phyloP scores from a whole-genome alignment of 2,113 vertebrate genomes.

The Chauna torquata region DNA sequence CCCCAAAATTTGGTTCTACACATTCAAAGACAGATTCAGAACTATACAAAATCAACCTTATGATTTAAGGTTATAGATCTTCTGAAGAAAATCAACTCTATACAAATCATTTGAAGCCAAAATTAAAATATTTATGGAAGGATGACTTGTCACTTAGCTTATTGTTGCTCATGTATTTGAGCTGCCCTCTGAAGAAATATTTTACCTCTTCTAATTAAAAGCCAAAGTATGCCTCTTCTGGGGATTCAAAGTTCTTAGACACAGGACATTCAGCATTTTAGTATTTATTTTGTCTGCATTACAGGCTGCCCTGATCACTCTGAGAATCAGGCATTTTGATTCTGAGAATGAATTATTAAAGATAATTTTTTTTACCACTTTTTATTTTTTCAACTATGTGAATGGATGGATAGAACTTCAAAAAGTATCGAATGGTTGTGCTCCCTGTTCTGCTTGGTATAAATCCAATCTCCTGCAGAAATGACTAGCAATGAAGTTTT shows the following conservation, averaged over 20 bases:
- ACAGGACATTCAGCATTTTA: not conserved
- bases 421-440: not conserved
- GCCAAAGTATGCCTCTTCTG: not conserved
- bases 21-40: not conserved
- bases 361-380: not conserved
- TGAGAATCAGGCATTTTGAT: not conserved
- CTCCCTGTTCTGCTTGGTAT: not conserved
- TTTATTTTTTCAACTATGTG: not conserved
- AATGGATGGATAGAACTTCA: not conserved
- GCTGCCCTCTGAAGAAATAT: not conserved
- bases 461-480: not conserved
- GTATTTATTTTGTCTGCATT: not conserved
- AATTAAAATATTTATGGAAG: not conserved
- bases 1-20: not conserved
- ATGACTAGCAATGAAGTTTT: not conserved
- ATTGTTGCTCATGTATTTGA: not conserved
- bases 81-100: not conserved
- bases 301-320: not conserved
- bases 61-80: not conserved
- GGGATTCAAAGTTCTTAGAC: not conserved
- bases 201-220: not conserved
- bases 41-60: not conserved
- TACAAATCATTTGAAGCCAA: not conserved
- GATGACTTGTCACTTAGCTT: not conserved
- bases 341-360: not conserved